Percentiles rank a stretch among this genome's conserved stretches.
Evolutionary conservation across 1,140 invertebrate genomes (phyloP).

Genomic region (Homalodisca vitripennis): DNA sequence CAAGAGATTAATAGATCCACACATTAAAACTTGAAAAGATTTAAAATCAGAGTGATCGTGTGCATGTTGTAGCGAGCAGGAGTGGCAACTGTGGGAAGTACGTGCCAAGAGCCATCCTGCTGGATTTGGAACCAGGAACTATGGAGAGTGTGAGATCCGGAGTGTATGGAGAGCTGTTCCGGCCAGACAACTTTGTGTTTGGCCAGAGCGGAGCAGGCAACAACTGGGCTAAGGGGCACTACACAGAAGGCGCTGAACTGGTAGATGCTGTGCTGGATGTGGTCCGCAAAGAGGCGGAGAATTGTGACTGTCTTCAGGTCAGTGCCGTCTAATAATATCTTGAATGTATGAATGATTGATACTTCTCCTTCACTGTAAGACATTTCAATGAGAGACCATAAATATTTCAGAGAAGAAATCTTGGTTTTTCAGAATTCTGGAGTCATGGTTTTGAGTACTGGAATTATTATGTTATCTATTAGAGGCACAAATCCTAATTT

Average conservation of each 20-base stretch:
- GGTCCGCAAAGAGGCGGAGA: constrained; percentile 73
- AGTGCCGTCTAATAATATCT: too few species aligned
- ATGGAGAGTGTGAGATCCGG: constrained; percentile 73
- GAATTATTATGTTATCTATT: too few species aligned
- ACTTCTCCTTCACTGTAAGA: too few species aligned
- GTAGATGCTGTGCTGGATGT: constrained; percentile 78
- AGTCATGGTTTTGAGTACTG: too few species aligned
- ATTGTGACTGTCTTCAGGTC: constrained; percentile 66
- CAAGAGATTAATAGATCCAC: too few species aligned
- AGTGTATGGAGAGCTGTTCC: constrained; percentile 69
- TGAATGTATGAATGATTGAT: too few species aligned
- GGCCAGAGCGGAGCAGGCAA: constrained; percentile 66
- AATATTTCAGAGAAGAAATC: too few species aligned
- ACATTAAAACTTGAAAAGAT: too few species aligned
- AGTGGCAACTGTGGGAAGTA: constrained; percentile 59
- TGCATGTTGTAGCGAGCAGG: constrained; percentile 16
- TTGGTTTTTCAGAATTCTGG: too few species aligned
- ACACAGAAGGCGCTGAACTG: constrained; percentile 73
- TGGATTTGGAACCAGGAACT: constrained; percentile 75
- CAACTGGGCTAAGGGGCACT: constrained; percentile 79
- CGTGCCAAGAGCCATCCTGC: constrained; percentile 72
- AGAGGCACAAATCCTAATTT: too few species aligned
- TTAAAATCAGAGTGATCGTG: constrained; percentile 8
- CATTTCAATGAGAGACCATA: too few species aligned
- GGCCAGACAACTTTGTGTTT: constrained; percentile 72